Evolutionary conservation across 2,113 vertebrate genomes (phyloP).

Genomic region (Labrus mixtus): DNA sequence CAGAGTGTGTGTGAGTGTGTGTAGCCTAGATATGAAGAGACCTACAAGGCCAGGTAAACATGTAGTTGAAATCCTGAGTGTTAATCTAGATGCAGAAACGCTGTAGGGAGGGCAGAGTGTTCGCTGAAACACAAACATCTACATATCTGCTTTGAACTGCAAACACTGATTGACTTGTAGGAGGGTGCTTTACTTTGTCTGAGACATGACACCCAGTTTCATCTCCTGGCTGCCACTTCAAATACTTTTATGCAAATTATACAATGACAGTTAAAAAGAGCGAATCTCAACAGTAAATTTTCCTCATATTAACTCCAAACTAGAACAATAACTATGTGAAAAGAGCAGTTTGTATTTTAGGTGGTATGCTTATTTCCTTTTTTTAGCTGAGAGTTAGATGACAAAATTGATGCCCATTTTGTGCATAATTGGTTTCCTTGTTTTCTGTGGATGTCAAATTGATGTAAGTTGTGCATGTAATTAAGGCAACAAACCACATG

Average conservation of each 20-base stretch:
- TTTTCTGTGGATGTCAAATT: too few species aligned
- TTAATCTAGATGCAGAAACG: constrained; percentile 4
- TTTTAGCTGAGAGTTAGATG: too few species aligned
- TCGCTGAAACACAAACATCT: constrained; percentile 14
- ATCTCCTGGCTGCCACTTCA: constrained; percentile 20
- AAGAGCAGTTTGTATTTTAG: not conserved
- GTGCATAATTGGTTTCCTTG: too few species aligned
- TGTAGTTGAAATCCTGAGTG: not conserved
- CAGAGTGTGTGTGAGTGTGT: not conserved
- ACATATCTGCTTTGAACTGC: constrained; percentile 25
- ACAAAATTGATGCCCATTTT: not conserved
- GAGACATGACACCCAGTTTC: constrained; percentile 25
- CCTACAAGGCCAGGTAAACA: constrained; percentile 33
- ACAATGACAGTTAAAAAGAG: not conserved
- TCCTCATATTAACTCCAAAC: not conserved
- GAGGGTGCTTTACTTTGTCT: constrained; percentile 2
- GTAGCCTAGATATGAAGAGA: not conserved
- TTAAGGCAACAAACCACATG: not conserved
- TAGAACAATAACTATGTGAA: not conserved
- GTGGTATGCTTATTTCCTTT: too few species aligned
- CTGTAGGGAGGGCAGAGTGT: not conserved
- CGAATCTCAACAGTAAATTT: not conserved
- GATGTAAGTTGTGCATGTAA: not conserved
- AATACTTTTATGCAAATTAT: not conserved
- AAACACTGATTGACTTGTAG: not conserved